Percentiles rank a stretch among this genome's conserved stretches.
Conservation (phyloP, 2,113 vertebrate species). For the Megaceryle torquata region DNA sequence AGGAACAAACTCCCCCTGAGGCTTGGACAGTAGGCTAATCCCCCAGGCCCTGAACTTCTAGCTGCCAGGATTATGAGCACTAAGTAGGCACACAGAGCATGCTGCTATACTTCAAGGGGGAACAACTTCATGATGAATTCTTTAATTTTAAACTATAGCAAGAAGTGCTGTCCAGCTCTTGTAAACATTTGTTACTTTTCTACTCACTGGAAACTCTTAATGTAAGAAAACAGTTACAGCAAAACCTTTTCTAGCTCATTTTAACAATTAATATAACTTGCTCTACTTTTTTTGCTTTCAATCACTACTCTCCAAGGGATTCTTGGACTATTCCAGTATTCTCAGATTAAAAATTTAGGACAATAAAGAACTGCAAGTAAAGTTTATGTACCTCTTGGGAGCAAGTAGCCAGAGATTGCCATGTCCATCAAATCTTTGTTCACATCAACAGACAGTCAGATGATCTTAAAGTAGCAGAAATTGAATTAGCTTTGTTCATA, state of each 20-base stretch:
- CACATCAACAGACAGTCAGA: constrained; percentile 35
- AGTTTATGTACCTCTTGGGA: constrained; percentile 49
- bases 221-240: not conserved
- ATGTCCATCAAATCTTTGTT: constrained; percentile 60
- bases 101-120: not conserved
- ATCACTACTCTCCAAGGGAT: not conserved
- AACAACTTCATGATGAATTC: constrained; percentile 1
- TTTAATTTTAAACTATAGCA: constrained; percentile 47
- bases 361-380: constrained; percentile 64
- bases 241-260: not conserved
- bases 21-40: not conserved
- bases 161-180: constrained; percentile 1
- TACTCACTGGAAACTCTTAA: constrained; percentile 20
- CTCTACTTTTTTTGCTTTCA: constrained; percentile 23
- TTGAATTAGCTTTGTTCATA: constrained; percentile 35
- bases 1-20: not conserved
- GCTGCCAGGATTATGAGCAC: not conserved
- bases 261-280: constrained; percentile 42
- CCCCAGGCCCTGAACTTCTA: not conserved
- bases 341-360: constrained; percentile 62
- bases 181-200: constrained; percentile 44
- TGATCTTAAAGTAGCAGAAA: constrained; percentile 57
- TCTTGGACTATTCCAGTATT: not conserved
- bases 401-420: constrained; percentile 61
- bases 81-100: not conserved